Evolutionary conservation across 2,113 vertebrate species (phyloP), one percentile per base, ranked within the genome.

Genomic region (Lonchura striata): DNA sequence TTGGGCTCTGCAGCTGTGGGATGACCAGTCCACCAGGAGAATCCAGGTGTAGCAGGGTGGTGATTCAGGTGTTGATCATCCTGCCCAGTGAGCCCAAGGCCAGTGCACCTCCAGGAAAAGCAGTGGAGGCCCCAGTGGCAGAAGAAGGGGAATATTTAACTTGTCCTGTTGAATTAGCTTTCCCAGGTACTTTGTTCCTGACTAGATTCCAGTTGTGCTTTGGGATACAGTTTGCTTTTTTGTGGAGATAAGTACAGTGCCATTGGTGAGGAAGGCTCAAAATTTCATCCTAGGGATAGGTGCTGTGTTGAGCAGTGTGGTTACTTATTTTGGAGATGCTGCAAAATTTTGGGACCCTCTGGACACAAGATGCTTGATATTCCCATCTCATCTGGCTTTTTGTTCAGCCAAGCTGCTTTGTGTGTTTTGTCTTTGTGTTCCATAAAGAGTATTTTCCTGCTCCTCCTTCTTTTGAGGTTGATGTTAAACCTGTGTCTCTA

Each of bases 221-320:
- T 95, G 91, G 72, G 23, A 86, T 92, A 78, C 81, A 71, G 22
- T 92, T 97, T 93, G 54, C 22, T 92, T 97, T 96, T 78, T 80
- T 23, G 15, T 92, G 91, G 89, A 93, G 42, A 92, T 70, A 93
- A 72, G 24, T 95, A 85, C 47, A 63, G 72, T 87, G 68, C 20
- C 22, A 46, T 7, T 49, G 57, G 47, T 79, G 78, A 90, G 77
- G 66, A 71, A 64, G 28, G 66, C 30, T 53, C 42, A 33, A 90
- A 79, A 19, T 77, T 82, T 91, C 35, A 14, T 89, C 30, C n/a
- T 23, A 15, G 56, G 60, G 27, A 5, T 71, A 80, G 50, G 41
- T 90, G 41, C 39, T 6, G 6, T 16, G 14, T 68, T 50, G 39
- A 56, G 56, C 42, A 81, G 52, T 0, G 0, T 59, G n/a, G 42